Evolutionary conservation across 2,888 invertebrate genomes (phyloP).

Genomic region (Macrophya annulata): DNA sequence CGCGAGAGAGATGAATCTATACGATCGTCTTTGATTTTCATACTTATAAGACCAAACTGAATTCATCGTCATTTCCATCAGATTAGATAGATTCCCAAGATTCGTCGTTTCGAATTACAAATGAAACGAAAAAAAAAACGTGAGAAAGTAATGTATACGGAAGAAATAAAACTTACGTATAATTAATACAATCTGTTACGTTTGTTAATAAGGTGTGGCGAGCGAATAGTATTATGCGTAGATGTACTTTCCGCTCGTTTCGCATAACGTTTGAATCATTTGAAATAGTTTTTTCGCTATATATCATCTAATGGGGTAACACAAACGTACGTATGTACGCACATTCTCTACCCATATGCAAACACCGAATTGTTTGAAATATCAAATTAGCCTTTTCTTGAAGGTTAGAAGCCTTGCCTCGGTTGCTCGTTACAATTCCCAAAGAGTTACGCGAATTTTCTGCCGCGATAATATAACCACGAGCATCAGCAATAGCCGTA

Average conservation of each 20-base stretch:
- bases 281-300: neutral
- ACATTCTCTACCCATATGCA: neutral
- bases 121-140: neutral
- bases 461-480: neutral
- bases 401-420: neutral
- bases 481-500: neutral
- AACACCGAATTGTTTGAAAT: neutral
- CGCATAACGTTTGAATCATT: neutral
- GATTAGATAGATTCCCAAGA: conserved; percentile 10
- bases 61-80: conserved; percentile 18
- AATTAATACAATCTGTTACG: neutral
- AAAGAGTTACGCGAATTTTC: neutral
- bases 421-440: neutral
- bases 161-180: neutral
- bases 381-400: neutral
- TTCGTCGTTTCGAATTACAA: neutral
- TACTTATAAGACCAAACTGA: neutral
- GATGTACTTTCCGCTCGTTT: neutral
- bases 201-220: conserved; percentile 18
- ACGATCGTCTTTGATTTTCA: conserved; percentile 4
- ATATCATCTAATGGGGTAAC: neutral
- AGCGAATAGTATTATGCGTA: neutral
- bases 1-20: neutral
- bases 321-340: neutral
- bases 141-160: neutral